These are phyloP conservation scores for Ramphastos sulfuratus DNA, from an alignment of 2,113 vertebrate species.

Conservation along the genomic window DNA sequence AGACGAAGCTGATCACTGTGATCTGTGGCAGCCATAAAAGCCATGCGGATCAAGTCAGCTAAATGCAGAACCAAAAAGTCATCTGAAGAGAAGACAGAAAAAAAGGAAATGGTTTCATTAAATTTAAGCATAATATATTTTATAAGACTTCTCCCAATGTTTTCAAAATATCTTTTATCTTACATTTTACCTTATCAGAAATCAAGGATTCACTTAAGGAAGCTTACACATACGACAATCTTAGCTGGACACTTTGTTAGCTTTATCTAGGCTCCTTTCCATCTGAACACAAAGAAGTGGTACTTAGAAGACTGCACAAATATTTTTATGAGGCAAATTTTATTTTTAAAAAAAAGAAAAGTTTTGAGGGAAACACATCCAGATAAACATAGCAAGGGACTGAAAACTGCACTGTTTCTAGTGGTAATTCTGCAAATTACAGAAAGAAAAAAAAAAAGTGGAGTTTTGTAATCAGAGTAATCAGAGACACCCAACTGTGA, in stretches of 20 bases:
- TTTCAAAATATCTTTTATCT: not conserved
- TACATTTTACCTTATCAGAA: not conserved
- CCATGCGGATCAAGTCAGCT: slow-evolving; percentile 92
- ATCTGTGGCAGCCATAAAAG: slow-evolving; percentile 96
- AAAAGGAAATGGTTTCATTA: not conserved
- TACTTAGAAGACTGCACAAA: not conserved
- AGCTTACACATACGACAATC: not conserved
- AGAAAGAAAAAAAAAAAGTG: not conserved
- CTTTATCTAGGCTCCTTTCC: not conserved
- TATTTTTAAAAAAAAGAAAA: not conserved
- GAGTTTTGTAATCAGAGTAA: not conserved
- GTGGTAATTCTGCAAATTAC: not conserved
- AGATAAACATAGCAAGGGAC: not conserved
- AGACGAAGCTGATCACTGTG: slow-evolving; percentile 89
- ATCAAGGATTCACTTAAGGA: not conserved
- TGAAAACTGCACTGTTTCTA: not conserved
- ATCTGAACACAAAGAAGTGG: not conserved
- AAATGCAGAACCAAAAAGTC: slow-evolving; percentile 93
- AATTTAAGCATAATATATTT: not conserved
- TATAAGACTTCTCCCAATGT: not conserved
- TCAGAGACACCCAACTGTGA: not conserved
- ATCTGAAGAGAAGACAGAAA: slow-evolving; percentile 59
- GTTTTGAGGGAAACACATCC: not conserved
- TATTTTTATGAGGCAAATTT: not conserved
- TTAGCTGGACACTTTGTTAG: not conserved